A percentile compares a stretch with the other conserved stretches of the same genome.
Conservation (phyloP, 2,888 invertebrate genomes). For the Spilarctia lutea region DNA sequence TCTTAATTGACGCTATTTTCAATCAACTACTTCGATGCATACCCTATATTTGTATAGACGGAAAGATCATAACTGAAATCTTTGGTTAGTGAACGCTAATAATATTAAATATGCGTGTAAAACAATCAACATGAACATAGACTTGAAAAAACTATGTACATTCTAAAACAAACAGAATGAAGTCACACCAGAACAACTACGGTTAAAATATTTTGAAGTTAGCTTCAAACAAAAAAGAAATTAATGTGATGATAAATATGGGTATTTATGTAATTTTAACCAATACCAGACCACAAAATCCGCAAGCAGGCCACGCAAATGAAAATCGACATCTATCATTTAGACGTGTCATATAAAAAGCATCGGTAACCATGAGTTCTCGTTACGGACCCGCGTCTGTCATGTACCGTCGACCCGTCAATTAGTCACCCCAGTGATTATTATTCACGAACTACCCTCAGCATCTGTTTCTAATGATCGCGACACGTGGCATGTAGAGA, state of each 20-base stretch:
- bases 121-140: too few relatives aligned
- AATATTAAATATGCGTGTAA: too few relatives aligned
- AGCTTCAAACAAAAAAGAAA: not conserved
- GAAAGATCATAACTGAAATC: not conserved
- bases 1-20: conserved; percentile 51
- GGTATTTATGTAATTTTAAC: not conserved
- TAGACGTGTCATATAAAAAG: conserved; percentile 23
- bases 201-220: too few relatives aligned
- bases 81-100: too few relatives aligned
- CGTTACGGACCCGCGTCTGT: conserved; percentile 45
- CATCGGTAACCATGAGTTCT: conserved; percentile 32
- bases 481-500: conserved; percentile 60
- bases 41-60: conserved; percentile 28
- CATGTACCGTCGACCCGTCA: conserved; percentile 59
- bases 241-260: not conserved
- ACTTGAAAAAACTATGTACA: too few relatives aligned
- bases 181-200: too few relatives aligned
- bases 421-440: conserved; percentile 68
- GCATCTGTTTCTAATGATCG: conserved; percentile 76
- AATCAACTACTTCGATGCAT: conserved; percentile 24
- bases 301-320: not conserved
- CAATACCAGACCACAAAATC: conserved; percentile 4
- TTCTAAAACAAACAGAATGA: too few relatives aligned
- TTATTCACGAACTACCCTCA: conserved; percentile 62
- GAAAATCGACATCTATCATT: conserved; percentile 20